Conservation (phyloP, 2,797 vertebrate species). For the Pogonophryne albipinna region DNA sequence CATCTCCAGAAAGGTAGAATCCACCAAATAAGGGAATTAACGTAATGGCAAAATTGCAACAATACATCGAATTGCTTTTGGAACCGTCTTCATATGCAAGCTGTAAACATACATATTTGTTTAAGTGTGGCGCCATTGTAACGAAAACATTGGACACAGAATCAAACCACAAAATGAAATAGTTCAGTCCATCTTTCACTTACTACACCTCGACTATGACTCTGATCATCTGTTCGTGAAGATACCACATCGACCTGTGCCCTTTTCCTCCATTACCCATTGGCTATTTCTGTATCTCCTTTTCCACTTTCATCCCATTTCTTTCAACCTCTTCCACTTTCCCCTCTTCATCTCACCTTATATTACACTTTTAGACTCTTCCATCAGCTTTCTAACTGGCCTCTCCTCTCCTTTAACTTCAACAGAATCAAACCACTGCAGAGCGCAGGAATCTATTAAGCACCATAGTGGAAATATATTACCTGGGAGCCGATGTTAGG, state of each 20-base stretch:
- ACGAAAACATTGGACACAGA: background rate
- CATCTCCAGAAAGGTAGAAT: background rate
- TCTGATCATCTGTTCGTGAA: slow-evolving; percentile 24
- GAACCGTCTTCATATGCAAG: background rate
- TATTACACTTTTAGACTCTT: slow-evolving; percentile 11
- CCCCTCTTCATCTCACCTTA: slow-evolving; percentile 11
- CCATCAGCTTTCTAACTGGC: slow-evolving; percentile 10
- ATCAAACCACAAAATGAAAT: background rate
- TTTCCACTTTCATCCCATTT: slow-evolving; percentile 21
- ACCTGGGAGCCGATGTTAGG: slow-evolving; percentile 61
- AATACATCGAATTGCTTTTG: background rate
- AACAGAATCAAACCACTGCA: slow-evolving; percentile 52
- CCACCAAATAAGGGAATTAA: background rate
- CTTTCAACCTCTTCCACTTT: slow-evolving; percentile 6
- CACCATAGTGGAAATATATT: slow-evolving; percentile 64
- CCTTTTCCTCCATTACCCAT: slow-evolving; percentile 6
- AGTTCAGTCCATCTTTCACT: background rate
- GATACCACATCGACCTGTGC: background rate
- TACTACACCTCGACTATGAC: background rate
- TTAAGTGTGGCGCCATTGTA: background rate
- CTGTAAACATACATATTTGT: background rate
- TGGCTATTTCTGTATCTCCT: background rate
- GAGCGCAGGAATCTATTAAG: slow-evolving; percentile 60
- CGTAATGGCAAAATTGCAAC: too few species aligned
- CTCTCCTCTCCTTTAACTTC: slow-evolving; percentile 41